Evolutionary conservation across 2,888 invertebrate species (phyloP), one percentile per base, ranked within the genome.

Genomic region (Agrochola litura): DNA sequence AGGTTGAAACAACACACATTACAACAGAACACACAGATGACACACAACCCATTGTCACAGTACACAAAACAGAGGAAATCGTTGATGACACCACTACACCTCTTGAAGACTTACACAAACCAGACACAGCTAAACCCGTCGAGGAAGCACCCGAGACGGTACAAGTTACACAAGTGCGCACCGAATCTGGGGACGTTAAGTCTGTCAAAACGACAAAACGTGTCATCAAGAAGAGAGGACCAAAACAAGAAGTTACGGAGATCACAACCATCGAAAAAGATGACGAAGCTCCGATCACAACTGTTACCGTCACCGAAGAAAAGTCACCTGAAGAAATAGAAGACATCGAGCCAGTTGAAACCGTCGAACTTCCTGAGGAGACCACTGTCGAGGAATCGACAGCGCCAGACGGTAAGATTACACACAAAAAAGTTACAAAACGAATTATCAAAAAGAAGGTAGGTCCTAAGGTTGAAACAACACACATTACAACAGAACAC

Each of bases 21-120:
- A 85, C 79, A 4, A 81, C 79, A 37, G 88, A 89, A 84, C 22
- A 73, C 14, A 25, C 25, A 58, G 25, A 58, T 16, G 14, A 58
- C 6, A 8, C 25, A 58, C 25, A 25, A 58, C 58, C 58, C 14
- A 58, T 58, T 16, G 0, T 58, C 25, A 25, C 25, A 16, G 14
- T 58, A 25, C 58, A 58, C 25, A 58, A 14, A 58, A 58, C 16
- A 14, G 58, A 58, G 14, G 58, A 58, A 16, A 58, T 25, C 25
- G 0, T 58, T 2, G 25, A 58, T 0, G 25, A 58, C 25, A 58
- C 25, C 14, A 58, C 58, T 1, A 58, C 58, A 16, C 58, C 25
- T 14, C 6, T 58, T 0, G 58, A 58, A 25, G 0, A 25, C 25
- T 2, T 1, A 8, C 2, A 16, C 6, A 58, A 2, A 58, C 58